Evolutionary conservation across 2,888 invertebrate genomes (phyloP).

Genomic region (Drosophila emarginata): DNA sequence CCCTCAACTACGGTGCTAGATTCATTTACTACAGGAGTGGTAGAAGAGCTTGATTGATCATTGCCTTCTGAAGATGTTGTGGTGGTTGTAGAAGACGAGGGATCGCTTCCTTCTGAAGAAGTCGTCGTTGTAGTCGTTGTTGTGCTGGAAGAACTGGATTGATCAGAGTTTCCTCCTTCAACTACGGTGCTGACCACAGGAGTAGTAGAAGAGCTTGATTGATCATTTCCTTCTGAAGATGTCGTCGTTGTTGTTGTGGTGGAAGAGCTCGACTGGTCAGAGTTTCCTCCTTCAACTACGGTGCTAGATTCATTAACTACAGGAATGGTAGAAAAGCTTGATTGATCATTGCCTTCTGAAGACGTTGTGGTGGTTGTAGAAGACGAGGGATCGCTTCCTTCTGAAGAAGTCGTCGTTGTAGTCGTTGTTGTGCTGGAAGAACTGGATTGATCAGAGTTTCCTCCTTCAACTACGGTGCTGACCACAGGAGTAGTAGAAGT

Average conservation of each 20-base stretch:
- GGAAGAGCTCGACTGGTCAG: conserved; percentile 8
- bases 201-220: background rate
- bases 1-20: background rate
- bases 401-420: too few species aligned
- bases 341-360: background rate
- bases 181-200: too few species aligned
- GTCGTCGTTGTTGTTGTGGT: conserved; percentile 16
- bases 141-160: too few species aligned
- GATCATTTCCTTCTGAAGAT: too few species aligned
- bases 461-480: background rate
- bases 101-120: conserved; percentile 7
- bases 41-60: background rate
- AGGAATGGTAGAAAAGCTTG: conserved; percentile 10
- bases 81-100: background rate
- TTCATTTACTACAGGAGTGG: background rate
- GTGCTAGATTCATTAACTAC: background rate
- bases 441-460: conserved; percentile 3
- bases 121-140: too few species aligned
- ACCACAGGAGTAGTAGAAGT: background rate
- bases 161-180: too few species aligned
- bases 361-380: too few species aligned
- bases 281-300: background rate
- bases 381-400: too few species aligned
- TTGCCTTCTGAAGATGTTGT: background rate
- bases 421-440: background rate